phyloP scores from a whole-genome alignment of 1,140 invertebrate genomes.

The Drosophila sproati region DNA sequence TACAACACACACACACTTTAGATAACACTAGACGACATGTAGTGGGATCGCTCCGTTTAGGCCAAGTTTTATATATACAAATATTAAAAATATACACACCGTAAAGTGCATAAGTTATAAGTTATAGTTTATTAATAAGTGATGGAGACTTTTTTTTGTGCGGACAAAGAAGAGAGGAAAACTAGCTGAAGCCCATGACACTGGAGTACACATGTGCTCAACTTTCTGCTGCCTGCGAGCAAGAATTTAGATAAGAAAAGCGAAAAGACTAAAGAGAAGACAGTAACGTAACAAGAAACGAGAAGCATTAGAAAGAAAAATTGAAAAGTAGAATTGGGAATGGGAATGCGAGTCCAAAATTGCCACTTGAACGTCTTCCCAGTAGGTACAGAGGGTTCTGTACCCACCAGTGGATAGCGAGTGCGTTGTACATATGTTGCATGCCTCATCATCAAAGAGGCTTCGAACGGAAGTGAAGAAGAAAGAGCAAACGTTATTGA shows the following conservation, averaged over 20 bases:
- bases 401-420: too few relatives aligned
- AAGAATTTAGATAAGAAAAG: not conserved
- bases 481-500: too few relatives aligned
- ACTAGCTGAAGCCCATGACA: not conserved
- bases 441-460: too few relatives aligned
- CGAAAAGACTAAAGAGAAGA: too few relatives aligned
- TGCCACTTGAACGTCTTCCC: too few relatives aligned
- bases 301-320: not conserved
- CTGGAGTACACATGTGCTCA: not conserved
- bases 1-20: not conserved
- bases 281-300: not conserved
- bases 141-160: constrained; percentile 45
- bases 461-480: too few relatives aligned
- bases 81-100: constrained; percentile 35
- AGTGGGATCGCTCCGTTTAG: constrained; percentile 52
- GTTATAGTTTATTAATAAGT: constrained; percentile 65
- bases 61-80: constrained; percentile 69
- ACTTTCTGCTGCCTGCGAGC: not conserved
- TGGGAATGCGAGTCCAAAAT: too few relatives aligned
- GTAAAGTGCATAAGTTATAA: constrained; percentile 10
- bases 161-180: not conserved
- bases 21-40: constrained; percentile 12
- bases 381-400: too few relatives aligned
- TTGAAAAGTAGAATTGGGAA: not conserved
- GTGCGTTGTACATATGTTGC: too few relatives aligned